Evolutionary conservation across 2,113 vertebrate species (phyloP).

Genomic region (Rutilus rutilus): DNA sequence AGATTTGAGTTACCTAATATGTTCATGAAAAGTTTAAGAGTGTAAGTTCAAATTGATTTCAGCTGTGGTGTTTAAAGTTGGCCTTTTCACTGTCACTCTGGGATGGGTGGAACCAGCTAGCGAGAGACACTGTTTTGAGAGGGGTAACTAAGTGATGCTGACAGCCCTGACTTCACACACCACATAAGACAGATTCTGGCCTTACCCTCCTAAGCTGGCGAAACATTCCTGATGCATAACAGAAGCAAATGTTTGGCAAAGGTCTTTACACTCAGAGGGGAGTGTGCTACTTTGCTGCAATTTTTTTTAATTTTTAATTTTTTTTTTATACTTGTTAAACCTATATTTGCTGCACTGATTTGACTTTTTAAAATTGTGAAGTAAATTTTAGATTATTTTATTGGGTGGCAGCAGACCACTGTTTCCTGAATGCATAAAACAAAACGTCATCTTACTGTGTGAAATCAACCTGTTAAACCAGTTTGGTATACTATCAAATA

Average conservation of each 20-base stretch:
- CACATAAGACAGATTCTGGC: background rate
- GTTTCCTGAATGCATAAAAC: background rate
- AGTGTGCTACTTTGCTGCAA: too few relatives aligned
- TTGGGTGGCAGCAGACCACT: background rate
- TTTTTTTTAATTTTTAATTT: too few relatives aligned
- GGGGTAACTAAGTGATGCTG: background rate
- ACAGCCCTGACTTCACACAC: background rate
- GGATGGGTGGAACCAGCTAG: background rate
- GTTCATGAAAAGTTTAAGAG: background rate
- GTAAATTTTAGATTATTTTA: background rate
- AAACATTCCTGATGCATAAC: background rate
- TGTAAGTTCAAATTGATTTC: background rate
- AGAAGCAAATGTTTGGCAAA: slow-evolving; percentile 10
- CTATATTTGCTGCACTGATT: background rate
- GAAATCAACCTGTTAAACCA: slow-evolving; percentile 22
- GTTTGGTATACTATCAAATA: background rate
- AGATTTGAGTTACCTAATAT: background rate
- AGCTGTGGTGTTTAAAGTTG: background rate
- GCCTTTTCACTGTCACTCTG: background rate
- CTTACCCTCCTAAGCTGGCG: background rate
- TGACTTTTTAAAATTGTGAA: background rate
- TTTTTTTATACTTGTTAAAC: background rate
- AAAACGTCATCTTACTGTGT: background rate
- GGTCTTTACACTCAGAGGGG: background rate
- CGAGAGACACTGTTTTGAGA: background rate